phyloP scores from a whole-genome alignment of 1,140 invertebrate genomes.

The Drosophila rhopaloa region DNA sequence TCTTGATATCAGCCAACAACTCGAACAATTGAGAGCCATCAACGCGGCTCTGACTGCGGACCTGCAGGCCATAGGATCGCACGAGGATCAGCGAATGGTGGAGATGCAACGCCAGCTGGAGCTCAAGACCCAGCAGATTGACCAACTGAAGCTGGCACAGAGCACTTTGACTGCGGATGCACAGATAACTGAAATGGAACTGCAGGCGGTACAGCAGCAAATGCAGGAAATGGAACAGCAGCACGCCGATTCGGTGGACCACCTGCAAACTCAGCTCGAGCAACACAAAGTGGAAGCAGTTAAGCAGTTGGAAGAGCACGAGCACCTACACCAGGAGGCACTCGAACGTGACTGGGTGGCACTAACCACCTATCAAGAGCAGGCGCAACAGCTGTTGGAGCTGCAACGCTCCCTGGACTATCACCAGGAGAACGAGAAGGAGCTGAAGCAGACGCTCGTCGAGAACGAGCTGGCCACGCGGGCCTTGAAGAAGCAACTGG shows the following conservation, averaged over 20 bases:
- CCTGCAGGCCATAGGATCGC: slow-evolving; percentile 60
- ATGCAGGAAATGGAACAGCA: slow-evolving; percentile 67
- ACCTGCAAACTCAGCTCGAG: slow-evolving; percentile 63
- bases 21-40: slow-evolving; percentile 56
- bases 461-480: slow-evolving; percentile 71
- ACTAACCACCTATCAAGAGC: slow-evolving; percentile 52
- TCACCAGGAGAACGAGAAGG: slow-evolving; percentile 78
- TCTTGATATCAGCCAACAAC: slow-evolving; percentile 69
- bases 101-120: slow-evolving; percentile 51
- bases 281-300: slow-evolving; percentile 61
- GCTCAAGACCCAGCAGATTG: slow-evolving; percentile 51
- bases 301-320: slow-evolving; percentile 47
- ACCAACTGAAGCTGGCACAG: slow-evolving; percentile 68
- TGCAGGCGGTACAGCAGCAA: slow-evolving; percentile 71
- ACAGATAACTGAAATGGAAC: slow-evolving; percentile 80
- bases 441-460: slow-evolving; percentile 73
- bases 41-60: slow-evolving; percentile 79
- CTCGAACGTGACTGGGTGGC: slow-evolving; percentile 68
- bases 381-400: slow-evolving; percentile 53
- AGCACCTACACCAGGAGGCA: slow-evolving; percentile 52
- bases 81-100: slow-evolving; percentile 53
- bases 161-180: slow-evolving; percentile 77
- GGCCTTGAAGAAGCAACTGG: slow-evolving; percentile 73
- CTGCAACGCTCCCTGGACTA: slow-evolving; percentile 69
- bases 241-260: slow-evolving; percentile 54